Base-by-base conservation (phyloP, 2,888 invertebrate species). In the Nasonia oneida region DNA sequence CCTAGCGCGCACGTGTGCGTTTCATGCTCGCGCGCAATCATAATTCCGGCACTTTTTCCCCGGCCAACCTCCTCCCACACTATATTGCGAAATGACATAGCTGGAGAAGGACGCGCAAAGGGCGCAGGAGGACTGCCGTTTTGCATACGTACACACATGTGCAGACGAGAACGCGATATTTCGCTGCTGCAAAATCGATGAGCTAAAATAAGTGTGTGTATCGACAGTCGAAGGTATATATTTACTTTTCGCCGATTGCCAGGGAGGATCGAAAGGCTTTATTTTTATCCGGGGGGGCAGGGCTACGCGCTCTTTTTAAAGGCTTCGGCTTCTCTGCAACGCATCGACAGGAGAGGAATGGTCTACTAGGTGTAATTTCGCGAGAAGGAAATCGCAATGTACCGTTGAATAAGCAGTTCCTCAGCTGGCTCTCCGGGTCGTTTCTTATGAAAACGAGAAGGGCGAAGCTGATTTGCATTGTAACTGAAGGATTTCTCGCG, bases 181-280 rank as follows among this genome's bases (percentile, higher is more conserved):
- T 42, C 23, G 29, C 29, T 23, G 0, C n/a, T 18, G 73, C 12
- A 73, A 73, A 73, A 73, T 73, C 73, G 73, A 73, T 73, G 73
- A 42, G 12, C 73, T n/a, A 73, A 39, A 73, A n/a, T 10, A 73
- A 73, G 73, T 23, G 39, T 73, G 73, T 23, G 39, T 73, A 29
- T 29, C 29, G 39, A 23, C 73, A 23, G 39, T 73, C 42, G n/a
- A n/a, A 42, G 23, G 42, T 37, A 12, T 23, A 73, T 2, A 39
- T n/a, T 2, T 15, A 15, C 33, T 70, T 23, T 29, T 70, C 14
- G 37, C n/a, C 70, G 70, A 70, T 37, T 71, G 39, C 39, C 15
- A 14, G 70, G 39, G 8, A 18, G n/a, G 15, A n/a, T 39, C 18
- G 39, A 71, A 71, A 71, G 37, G n/a, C 39, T n/a, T 71, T 71